phyloP scores from a whole-genome alignment of 2,797 vertebrate genomes.

The Phoebastria nigripes region DNA sequence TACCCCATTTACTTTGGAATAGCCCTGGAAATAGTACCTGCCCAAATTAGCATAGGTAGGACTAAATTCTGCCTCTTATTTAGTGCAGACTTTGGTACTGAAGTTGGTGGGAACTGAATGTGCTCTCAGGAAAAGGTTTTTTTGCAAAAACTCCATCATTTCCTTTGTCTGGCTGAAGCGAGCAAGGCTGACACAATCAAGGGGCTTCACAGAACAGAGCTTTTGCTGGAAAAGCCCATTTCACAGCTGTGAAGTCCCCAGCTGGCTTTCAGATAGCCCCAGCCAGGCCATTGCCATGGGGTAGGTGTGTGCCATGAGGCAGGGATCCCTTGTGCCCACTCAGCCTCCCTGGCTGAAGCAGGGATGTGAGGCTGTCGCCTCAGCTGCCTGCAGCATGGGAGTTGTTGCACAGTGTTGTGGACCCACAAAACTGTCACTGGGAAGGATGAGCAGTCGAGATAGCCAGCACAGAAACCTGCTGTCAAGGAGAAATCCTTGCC shows the following conservation, averaged over 20 bases:
- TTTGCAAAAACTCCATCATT: rapidly evolving
- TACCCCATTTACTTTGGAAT: neutral
- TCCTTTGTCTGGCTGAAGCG: neutral
- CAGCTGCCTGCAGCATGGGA: neutral
- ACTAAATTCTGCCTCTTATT: neutral
- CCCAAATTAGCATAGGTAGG: neutral
- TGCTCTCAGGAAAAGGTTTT: neutral
- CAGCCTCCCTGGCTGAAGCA: neutral
- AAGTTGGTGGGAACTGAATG: neutral
- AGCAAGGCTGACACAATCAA: neutral
- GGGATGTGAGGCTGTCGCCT: neutral
- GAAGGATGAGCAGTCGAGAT: neutral
- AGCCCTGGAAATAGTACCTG: neutral
- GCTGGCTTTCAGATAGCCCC: neutral
- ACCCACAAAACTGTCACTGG: neutral
- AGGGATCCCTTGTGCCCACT: neutral
- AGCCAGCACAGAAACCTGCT: neutral
- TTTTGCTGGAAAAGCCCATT: neutral
- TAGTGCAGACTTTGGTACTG: neutral
- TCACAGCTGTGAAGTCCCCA: neutral
- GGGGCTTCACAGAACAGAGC: neutral
- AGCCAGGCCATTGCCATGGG: neutral
- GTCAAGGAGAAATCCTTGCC: neutral
- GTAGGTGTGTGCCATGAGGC: neutral
- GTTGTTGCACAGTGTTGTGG: neutral